Evolutionary conservation across 2,113 vertebrate genomes (phyloP).

Genomic region (Calonectris borealis): DNA sequence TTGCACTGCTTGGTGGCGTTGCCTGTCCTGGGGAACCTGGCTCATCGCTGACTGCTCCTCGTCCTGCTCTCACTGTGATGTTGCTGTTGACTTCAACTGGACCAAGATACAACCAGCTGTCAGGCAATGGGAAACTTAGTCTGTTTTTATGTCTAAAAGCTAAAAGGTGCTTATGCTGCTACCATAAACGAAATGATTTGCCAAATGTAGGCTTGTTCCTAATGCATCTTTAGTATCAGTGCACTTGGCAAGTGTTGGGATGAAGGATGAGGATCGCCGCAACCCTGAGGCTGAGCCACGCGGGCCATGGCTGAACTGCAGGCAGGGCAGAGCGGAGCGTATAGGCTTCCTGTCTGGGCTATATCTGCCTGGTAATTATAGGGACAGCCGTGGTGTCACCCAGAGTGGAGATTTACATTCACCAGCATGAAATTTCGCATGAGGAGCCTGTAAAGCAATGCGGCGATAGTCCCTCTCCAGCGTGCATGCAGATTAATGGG

Average conservation of each 20-base stretch:
- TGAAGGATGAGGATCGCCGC: background rate
- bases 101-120: too few species aligned
- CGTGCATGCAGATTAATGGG: rapidly evolving
- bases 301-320: background rate
- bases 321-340: background rate
- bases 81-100: background rate
- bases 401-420: background rate
- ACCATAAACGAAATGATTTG: background rate
- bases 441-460: background rate
- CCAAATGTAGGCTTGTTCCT: background rate
- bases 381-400: background rate
- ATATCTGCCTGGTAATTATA: background rate
- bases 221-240: background rate
- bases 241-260: background rate
- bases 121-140: background rate
- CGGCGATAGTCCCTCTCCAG: rapidly evolving
- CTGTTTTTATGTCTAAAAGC: background rate
- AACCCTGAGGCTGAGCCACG: background rate
- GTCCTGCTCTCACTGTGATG: background rate
- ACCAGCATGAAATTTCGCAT: background rate
- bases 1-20: background rate
- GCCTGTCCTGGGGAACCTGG: background rate
- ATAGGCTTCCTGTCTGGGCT: background rate
- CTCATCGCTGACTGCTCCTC: background rate
- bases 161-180: background rate